Evolutionary conservation across 1,140 invertebrate genomes (phyloP).

Genomic region (Bombus terrestris): DNA sequence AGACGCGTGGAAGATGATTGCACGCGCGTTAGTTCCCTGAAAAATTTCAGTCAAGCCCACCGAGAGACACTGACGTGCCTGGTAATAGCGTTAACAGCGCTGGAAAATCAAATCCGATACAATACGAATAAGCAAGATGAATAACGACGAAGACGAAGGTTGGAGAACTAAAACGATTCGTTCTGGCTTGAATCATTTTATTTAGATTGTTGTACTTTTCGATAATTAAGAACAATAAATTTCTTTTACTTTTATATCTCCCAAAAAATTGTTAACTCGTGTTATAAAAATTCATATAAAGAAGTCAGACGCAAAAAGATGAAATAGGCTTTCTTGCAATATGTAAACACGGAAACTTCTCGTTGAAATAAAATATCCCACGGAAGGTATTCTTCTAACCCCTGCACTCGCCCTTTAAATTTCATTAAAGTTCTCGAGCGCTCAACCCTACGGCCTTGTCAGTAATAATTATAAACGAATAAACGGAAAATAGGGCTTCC

Average conservation of each 20-base stretch:
- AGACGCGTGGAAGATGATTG: slow-evolving; percentile 24
- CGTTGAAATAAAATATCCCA: background rate
- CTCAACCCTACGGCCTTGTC: background rate
- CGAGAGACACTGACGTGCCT: slow-evolving; percentile 12
- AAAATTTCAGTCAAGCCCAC: slow-evolving; percentile 10
- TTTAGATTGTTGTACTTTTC: background rate
- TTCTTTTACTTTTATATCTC: background rate
- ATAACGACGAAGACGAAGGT: background rate
- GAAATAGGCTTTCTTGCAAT: background rate
- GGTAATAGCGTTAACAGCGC: slow-evolving; percentile 10
- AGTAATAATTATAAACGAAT: background rate
- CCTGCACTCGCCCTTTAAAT: background rate
- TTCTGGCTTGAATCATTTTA: no score
- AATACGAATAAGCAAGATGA: background rate
- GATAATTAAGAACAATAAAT: background rate
- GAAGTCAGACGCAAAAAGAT: background rate
- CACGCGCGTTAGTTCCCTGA: slow-evolving; percentile 10
- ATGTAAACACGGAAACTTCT: background rate
- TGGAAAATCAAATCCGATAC: slow-evolving; percentile 32
- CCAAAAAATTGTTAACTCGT: background rate
- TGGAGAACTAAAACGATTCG: no score
- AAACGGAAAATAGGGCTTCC: background rate
- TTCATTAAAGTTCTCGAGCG: background rate
- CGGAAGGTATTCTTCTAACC: background rate
- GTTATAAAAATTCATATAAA: background rate